Evolutionary conservation across 2,888 invertebrate genomes (phyloP).

Genomic region (Eupithecia pulchellata): DNA sequence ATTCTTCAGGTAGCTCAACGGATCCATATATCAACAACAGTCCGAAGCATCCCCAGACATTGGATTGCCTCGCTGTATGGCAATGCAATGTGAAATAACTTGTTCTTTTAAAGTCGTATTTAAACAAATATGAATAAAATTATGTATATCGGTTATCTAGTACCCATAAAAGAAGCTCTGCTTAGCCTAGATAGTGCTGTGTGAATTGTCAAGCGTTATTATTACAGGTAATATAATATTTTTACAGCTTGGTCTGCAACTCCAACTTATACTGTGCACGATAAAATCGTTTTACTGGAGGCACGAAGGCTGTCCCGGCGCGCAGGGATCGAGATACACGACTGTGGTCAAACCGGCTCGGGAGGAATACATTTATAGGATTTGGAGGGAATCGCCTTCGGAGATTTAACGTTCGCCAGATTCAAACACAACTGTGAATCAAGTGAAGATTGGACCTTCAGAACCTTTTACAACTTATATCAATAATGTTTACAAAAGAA

Average conservation of each 20-base stretch:
- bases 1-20: too few relatives aligned
- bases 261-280: conserved; percentile 51
- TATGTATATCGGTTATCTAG: too few relatives aligned
- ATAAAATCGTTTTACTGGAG: conserved; percentile 67
- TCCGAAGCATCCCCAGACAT: too few relatives aligned
- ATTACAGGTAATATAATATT: neutral
- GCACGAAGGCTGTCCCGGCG: conserved; percentile 61
- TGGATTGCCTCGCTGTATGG: too few relatives aligned
- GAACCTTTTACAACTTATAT: neutral
- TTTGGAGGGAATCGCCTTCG: conserved; percentile 47
- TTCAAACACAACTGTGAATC: conserved; percentile 14
- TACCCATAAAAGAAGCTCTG: too few relatives aligned
- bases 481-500: neutral
- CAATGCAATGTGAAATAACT: neutral
- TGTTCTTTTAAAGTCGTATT: neutral
- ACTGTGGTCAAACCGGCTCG: conserved; percentile 62
- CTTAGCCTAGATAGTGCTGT: too few relatives aligned
- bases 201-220: too few relatives aligned
- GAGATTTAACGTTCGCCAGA: conserved; percentile 25
- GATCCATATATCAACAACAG: too few relatives aligned
- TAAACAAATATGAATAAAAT: too few relatives aligned
- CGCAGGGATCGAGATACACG: conserved; percentile 73
- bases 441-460: neutral
- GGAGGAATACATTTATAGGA: conserved; percentile 58
- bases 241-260: conserved; percentile 26